These are phyloP conservation scores for Eucidaris tribuloides DNA, from an alignment of 35 echinoderm and acorn worm genomes.

Conservation along the genomic window DNA sequence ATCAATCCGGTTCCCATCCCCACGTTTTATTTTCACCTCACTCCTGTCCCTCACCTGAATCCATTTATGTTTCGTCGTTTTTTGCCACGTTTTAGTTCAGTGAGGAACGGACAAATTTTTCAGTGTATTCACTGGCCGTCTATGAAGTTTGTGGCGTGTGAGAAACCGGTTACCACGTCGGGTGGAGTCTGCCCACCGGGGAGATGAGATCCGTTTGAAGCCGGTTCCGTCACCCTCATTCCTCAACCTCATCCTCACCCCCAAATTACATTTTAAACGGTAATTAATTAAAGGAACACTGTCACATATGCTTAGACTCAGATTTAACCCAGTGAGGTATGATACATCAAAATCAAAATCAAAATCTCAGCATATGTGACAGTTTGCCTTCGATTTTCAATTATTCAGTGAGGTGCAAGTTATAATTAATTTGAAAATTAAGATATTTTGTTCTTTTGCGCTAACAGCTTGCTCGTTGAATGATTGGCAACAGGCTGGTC, in stretches of 20 bases:
- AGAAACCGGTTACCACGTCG: not conserved
- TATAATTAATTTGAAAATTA: not conserved
- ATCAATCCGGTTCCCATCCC: not conserved
- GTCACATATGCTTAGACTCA: not conserved
- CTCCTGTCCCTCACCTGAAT: not conserved
- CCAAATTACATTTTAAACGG: not conserved
- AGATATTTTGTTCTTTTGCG: not conserved
- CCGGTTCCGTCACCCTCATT: not conserved
- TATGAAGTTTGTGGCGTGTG: not conserved
- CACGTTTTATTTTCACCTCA: not conserved
- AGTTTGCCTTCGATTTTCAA: not conserved
- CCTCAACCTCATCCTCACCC: not conserved
- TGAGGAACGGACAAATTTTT: constrained; percentile 31
- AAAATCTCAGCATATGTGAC: not conserved
- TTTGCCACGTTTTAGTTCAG: constrained; percentile 20
- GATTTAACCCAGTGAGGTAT: not conserved
- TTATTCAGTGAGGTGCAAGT: constrained; percentile 3
- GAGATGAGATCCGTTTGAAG: not conserved
- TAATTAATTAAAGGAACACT: not conserved
- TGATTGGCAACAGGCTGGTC: not conserved
- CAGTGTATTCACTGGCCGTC: constrained; percentile 14
- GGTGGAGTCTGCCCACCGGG: not conserved
- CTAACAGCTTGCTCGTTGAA: constrained; percentile 10
- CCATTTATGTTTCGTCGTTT: not conserved
- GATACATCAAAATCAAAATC: not conserved